Evolutionary conservation across 2,888 invertebrate species (phyloP), one percentile per base, ranked within the genome.

Genomic region (Lepidocyrtinus sp.): DNA sequence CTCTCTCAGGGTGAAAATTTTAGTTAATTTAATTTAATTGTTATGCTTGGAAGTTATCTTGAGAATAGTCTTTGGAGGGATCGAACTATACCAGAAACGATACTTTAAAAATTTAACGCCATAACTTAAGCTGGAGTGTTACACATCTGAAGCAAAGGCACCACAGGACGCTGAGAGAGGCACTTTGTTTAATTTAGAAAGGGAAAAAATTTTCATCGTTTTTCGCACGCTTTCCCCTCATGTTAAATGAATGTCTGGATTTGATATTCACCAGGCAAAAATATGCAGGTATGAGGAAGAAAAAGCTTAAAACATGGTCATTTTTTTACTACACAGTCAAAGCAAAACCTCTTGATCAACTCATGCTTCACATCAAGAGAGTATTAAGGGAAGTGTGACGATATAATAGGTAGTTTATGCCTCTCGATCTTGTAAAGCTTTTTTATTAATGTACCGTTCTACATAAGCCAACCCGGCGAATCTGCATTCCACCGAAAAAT

Each of bases 381-480:
- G 59, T 59, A 21, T 59, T 59, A 21, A 59, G 22, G 21, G 7
- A 59, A 59, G 22, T n/a, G 59, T 59, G 59, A 59, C 59, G 59
- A 59, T 59, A 9, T 21, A 59, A 59, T 21, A 50, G 50, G 59
- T 59, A 59, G 59, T 59, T 59, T 59, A 59, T 59, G 59, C 59
- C 21, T 12, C 59, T 21, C 9, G 59, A 59, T 5, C 59, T 15
- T 59, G 59, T 59, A 59, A 1, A 59, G 22, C 59, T 59, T 21
- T 59, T 59, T 59, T 59, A 59, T 59, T 59, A 59, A 59, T 59
- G 59, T n/a, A 12, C n/a, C n/a, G n/a, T n/a, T n/a, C n/a, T n/a
- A n/a, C n/a, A n/a, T n/a, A n/a, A n/a, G n/a, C 15, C 1, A 59
- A 59, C 9, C 55, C 55, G 55, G 59, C n/a, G 59, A 59, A 59